A percentile compares a stretch with the other conserved stretches of the same genome.
Evolutionary conservation across 2,113 vertebrate genomes (phyloP).

Genomic region (Xenopus borealis): DNA sequence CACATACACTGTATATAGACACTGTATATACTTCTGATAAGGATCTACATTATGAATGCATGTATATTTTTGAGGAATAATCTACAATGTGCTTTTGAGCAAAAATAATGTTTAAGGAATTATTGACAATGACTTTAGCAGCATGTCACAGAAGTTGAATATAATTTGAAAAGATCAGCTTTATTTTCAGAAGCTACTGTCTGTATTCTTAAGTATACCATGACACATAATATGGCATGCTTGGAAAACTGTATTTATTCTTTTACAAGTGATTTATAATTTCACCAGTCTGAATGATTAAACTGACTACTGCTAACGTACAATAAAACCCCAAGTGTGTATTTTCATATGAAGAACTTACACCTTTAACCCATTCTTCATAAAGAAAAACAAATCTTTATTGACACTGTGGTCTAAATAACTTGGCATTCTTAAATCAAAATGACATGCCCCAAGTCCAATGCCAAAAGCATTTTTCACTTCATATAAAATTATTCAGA

Average conservation of each 20-base stretch:
- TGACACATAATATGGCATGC: conserved; percentile 11
- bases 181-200: conserved; percentile 17
- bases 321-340: not conserved
- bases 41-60: too few species aligned
- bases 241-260: not conserved
- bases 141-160: not conserved
- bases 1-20: too few species aligned
- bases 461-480: conserved; percentile 43
- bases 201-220: not conserved
- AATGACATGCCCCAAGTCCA: conserved; percentile 35
- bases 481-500: conserved; percentile 40
- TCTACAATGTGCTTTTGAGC: too few species aligned
- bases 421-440: conserved; percentile 31
- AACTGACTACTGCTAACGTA: not conserved
- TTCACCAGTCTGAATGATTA: not conserved
- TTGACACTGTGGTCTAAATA: conserved; percentile 37
- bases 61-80: too few species aligned
- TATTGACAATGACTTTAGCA: not conserved
- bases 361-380: conserved; percentile 37
- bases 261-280: conserved; percentile 24
- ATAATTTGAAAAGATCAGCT: conserved; percentile 6
- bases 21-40: too few species aligned
- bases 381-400: conserved; percentile 29
- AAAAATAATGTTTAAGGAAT: too few species aligned
- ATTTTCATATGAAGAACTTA: conserved; percentile 3